Percentiles rank a stretch among this genome's conserved stretches.
These are phyloP conservation scores for Takifugu ocellatus DNA, from an alignment of 2,797 vertebrate genomes.

Conservation along the genomic window DNA sequence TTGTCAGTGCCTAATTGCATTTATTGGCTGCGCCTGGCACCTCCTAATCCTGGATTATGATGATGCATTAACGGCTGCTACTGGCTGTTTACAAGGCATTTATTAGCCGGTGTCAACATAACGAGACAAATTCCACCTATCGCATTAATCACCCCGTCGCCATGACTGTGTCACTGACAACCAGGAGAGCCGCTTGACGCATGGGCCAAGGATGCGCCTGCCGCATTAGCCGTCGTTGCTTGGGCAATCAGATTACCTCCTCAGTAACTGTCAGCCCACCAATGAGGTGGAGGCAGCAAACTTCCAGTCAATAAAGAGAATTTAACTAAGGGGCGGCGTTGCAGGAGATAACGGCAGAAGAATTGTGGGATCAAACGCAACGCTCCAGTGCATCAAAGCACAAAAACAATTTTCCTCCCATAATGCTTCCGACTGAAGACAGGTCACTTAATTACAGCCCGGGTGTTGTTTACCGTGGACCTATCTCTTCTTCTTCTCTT, in stretches of 20 bases:
- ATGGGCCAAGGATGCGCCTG: constrained; percentile 34
- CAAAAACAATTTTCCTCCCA: constrained; percentile 59
- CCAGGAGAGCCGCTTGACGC: constrained; percentile 49
- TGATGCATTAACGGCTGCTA: constrained; percentile 82
- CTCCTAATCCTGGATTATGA: constrained; percentile 84
- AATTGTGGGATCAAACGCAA: constrained; percentile 50
- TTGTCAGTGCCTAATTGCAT: constrained; percentile 79
- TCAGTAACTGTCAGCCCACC: constrained; percentile 45
- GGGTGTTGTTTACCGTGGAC: constrained; percentile 53
- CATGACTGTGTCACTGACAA: constrained; percentile 65
- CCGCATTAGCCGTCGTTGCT: constrained; percentile 50
- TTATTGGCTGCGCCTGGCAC: constrained; percentile 79
- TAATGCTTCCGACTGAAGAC: constrained; percentile 59
- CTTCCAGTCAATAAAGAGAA: constrained; percentile 40
- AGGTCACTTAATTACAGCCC: constrained; percentile 64
- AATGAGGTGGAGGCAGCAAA: constrained; percentile 34
- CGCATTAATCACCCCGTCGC: constrained; percentile 77
- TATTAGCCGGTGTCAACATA: constrained; percentile 78
- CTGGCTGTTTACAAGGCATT: constrained; percentile 83
- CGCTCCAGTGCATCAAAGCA: constrained; percentile 39
- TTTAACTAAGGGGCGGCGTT: constrained; percentile 11
- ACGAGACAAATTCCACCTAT: constrained; percentile 80
- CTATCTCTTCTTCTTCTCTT: constrained; percentile 40
- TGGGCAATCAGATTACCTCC: constrained; percentile 52
- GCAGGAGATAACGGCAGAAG: constrained; percentile 46